These are phyloP conservation scores for Taurulus bubalis DNA, from an alignment of 2,113 vertebrate genomes.

Conservation along the genomic window DNA sequence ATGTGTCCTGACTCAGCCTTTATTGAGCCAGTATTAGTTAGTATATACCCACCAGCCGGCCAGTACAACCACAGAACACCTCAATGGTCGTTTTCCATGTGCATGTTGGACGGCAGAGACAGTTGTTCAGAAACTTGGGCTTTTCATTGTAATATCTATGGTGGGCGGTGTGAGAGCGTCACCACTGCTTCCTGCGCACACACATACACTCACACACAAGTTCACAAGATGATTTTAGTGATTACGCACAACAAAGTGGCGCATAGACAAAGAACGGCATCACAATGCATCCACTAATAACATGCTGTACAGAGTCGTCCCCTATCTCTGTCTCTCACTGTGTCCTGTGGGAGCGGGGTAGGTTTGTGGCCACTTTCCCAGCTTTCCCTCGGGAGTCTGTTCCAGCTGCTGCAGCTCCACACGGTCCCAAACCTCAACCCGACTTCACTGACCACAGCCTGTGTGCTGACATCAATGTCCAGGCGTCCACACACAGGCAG, in stretches of 20 bases:
- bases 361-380: constrained; percentile 75
- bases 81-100: constrained; percentile 69
- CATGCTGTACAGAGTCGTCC: constrained; percentile 46
- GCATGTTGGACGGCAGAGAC: constrained; percentile 32
- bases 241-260: constrained; percentile 49
- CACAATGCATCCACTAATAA: constrained; percentile 61
- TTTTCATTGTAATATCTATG: constrained; percentile 56
- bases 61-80: constrained; percentile 25
- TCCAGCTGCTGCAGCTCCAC: constrained; percentile 69
- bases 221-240: constrained; percentile 50
- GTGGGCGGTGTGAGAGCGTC: constrained; percentile 72
- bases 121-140: constrained; percentile 41
- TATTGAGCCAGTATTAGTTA: constrained; percentile 40
- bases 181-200: constrained; percentile 67
- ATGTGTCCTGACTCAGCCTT: constrained; percentile 67
- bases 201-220: constrained; percentile 29
- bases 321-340: constrained; percentile 9
- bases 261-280: constrained; percentile 49
- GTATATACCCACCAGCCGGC: constrained; percentile 38
- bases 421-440: constrained; percentile 49
- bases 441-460: constrained; percentile 38
- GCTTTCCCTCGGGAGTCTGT: constrained; percentile 62
- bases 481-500: constrained; percentile 44
- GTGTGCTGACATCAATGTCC: constrained; percentile 69
- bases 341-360: constrained; percentile 39